Evolutionary conservation across 2,888 invertebrate species (phyloP).

Genomic region (Melanophora roralis): DNA sequence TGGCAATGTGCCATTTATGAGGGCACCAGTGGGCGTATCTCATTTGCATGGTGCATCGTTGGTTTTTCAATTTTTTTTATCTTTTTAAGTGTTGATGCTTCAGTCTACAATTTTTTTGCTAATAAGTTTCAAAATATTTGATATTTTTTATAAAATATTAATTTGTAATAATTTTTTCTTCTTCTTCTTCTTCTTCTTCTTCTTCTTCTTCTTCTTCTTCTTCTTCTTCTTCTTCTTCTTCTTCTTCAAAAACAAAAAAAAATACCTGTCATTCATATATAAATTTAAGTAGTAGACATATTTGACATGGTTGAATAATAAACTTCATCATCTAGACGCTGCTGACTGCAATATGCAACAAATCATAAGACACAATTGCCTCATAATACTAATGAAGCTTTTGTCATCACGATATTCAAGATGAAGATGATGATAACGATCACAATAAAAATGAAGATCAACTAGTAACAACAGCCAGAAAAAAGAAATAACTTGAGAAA

Average conservation of each 20-base stretch:
- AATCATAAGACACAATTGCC: constrained; percentile 21
- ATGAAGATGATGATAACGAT: not conserved
- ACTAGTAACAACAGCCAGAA: not conserved
- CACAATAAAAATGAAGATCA: not conserved
- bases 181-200: too few relatives aligned
- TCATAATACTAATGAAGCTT: constrained; percentile 35
- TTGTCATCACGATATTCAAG: constrained; percentile 14
- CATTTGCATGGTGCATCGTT: too few relatives aligned
- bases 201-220: too few relatives aligned
- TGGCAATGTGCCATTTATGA: too few relatives aligned
- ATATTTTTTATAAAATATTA: not conserved
- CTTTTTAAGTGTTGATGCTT: not conserved
- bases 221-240: too few relatives aligned
- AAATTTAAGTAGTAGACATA: not conserved
- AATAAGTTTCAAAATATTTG: not conserved
- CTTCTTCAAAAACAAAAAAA: not conserved
- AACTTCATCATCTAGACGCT: not conserved
- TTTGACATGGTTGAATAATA: constrained; percentile 16
- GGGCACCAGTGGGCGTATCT: too few relatives aligned
- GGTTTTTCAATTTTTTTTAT: too few relatives aligned
- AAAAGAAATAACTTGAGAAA: not conserved
- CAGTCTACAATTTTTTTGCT: too few relatives aligned
- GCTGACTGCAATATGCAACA: not conserved
- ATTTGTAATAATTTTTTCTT: too few relatives aligned
- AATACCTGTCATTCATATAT: not conserved